Conservation (phyloP, 2,888 invertebrate genomes). For the Cryptus armator region DNA sequence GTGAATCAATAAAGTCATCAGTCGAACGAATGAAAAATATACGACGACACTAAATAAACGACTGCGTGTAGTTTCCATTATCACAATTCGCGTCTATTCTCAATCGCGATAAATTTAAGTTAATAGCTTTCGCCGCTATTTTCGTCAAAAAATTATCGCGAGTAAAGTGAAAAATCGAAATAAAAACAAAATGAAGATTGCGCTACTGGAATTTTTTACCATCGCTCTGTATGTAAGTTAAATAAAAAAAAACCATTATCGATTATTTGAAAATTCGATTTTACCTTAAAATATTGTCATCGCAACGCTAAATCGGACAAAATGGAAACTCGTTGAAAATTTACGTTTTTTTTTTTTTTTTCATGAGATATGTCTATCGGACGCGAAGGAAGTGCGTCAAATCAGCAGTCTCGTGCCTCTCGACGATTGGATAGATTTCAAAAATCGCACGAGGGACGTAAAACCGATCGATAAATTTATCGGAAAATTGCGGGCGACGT, state of each 20-base stretch:
- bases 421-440: slow-evolving; percentile 74
- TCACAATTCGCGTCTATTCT: not conserved
- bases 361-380: slow-evolving; percentile 73
- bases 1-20: slow-evolving; percentile 76
- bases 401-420: slow-evolving; percentile 78
- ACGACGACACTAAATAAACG: slow-evolving; percentile 39
- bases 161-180: slow-evolving; percentile 20
- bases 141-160: slow-evolving; percentile 37
- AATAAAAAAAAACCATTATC: not conserved
- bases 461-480: slow-evolving; percentile 78
- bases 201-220: slow-evolving; percentile 66
- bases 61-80: not conserved
- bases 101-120: slow-evolving; percentile 8
- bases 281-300: not conserved
- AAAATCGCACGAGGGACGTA: slow-evolving; percentile 71
- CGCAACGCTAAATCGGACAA: no score
- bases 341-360: not conserved
- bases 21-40: slow-evolving; percentile 68
- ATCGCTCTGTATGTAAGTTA: slow-evolving; percentile 76
- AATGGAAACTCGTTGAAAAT: slow-evolving; percentile 9
- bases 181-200: slow-evolving; percentile 70
- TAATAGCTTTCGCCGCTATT: slow-evolving; percentile 27
- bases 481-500: slow-evolving; percentile 79
- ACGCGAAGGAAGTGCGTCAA: slow-evolving; percentile 77
- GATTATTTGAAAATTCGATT: not conserved